Conservation (phyloP, 2,888 invertebrate species). For the Drosophila incognita region DNA sequence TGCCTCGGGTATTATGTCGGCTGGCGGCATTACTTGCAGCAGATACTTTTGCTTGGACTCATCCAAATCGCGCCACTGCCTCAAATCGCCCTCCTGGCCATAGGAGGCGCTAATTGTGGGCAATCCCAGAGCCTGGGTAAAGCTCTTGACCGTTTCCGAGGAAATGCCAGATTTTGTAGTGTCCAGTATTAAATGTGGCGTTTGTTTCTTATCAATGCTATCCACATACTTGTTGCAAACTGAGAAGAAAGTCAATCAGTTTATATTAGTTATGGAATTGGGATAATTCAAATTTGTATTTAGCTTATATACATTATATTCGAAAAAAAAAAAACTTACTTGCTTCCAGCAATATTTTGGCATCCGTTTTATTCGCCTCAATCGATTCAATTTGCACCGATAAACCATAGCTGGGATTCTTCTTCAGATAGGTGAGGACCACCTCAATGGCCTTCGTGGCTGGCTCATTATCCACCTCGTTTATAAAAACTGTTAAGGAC, state of each 20-base stretch:
- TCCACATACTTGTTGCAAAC: conserved; percentile 91
- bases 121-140: conserved; percentile 91
- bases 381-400: conserved; percentile 86
- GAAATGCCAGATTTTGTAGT: conserved; percentile 92
- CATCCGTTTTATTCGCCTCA: conserved; percentile 90
- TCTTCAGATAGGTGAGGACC: conserved; percentile 89
- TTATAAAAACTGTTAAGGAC: conserved; percentile 86
- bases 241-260: conserved; percentile 67
- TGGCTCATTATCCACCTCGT: conserved; percentile 90
- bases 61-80: conserved; percentile 92
- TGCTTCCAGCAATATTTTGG: conserved; percentile 89
- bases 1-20: conserved; percentile 93
- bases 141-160: conserved; percentile 94
- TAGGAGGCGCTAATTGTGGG: conserved; percentile 94
- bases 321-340: conserved; percentile 85
- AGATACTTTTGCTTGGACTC: conserved; percentile 90
- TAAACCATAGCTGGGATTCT: conserved; percentile 89
- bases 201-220: conserved; percentile 88
- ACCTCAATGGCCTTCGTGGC: conserved; percentile 90
- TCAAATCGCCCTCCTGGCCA: conserved; percentile 91
- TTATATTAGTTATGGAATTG: background rate
- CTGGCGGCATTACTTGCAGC: conserved; percentile 91
- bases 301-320: background rate
- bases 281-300: background rate
- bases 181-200: conserved; percentile 93